Evolutionary conservation across 2,888 invertebrate genomes (phyloP).

Genomic region (Yponomeuta evonymella): DNA sequence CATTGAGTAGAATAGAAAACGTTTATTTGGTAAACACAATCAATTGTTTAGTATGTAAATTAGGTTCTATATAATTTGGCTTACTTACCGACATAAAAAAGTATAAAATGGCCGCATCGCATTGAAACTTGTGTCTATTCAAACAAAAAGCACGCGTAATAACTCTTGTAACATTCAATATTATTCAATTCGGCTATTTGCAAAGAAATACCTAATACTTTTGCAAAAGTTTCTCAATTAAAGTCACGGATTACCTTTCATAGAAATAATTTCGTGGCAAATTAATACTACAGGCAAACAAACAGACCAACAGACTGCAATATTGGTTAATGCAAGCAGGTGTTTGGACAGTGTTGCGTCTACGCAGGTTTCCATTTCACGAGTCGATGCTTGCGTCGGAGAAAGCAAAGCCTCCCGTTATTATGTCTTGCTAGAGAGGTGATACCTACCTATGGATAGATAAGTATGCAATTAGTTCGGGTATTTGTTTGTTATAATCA

Average conservation of each 20-base stretch:
- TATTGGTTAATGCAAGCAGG: constrained; percentile 8
- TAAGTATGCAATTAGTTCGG: no score
- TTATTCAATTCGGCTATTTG: not conserved
- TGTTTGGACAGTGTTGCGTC: constrained; percentile 22
- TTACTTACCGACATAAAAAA: no score
- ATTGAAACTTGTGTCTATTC: not conserved
- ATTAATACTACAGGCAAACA: not conserved
- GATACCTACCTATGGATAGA: no score
- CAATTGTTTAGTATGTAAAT: no score
- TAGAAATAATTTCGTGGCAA: not conserved
- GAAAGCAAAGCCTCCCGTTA: constrained; percentile 37
- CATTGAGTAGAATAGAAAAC: no score
- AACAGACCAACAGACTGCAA: not conserved
- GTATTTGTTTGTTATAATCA: no score
- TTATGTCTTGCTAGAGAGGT: not conserved
- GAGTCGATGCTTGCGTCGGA: constrained; percentile 52
- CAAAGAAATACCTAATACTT: not conserved
- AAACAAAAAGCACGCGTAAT: no score
- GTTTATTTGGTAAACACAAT: no score
- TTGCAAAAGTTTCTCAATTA: not conserved
- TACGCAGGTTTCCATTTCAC: constrained; percentile 62
- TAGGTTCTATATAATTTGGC: no score
- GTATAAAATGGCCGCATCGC: not conserved
- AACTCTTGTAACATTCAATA: not conserved
- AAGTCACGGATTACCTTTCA: not conserved